Base-by-base conservation (phyloP, 2,888 invertebrate species). In the Sialis fuliginosa region DNA sequence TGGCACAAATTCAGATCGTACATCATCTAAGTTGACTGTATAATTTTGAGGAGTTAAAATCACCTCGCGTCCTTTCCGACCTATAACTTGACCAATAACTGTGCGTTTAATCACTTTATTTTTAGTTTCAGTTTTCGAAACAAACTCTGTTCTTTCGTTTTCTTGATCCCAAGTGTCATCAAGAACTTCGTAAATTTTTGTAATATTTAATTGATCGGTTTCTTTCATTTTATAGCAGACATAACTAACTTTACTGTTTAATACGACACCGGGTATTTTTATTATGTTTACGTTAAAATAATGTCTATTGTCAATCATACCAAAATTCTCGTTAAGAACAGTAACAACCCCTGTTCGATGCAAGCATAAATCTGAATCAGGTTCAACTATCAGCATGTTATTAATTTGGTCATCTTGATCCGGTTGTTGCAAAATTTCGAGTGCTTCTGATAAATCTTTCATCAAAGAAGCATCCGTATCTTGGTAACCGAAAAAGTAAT, bases 1-100 rank as follows among this genome's bases (percentile, higher is more conserved):
- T 2, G 84, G 84, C 39, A 81, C 60, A 60, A 84, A 80, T 45
- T 72, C 72, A 3, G 76, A 70, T 52, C 68, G 63, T 1, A 81
- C 70, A 43, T 69, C 61, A 57, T 84, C 77, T 44, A 85, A 63
- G 57, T 73, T 69, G 44, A 83, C 66, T 47, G 62, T 67, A n/a
- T 79, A 57, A 48, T 74, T 67, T 54, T 64, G 67, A 8, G 75
- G 71, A 46, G 71, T 71, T 1, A 81, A 67, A 9, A 60, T 54
- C 9, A 68, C 53, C 12, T 57, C 52, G 52, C 71, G 57, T 12
- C 62, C 64, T 13, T 63, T 54, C 9, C 70, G 57, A 49, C 53
- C 57, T 30, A 55, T 56, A 6, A 73, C 67, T 58, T 66, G 66
- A 9, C 63, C 66, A 3, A 68, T 57, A 39, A 69, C 51, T 33